A percentile compares a stretch with the other conserved stretches of the same genome.
These are phyloP conservation scores for Daktulosphaira vitifoliae DNA, from an alignment of 1,140 invertebrate genomes.

Conservation along the genomic window DNA sequence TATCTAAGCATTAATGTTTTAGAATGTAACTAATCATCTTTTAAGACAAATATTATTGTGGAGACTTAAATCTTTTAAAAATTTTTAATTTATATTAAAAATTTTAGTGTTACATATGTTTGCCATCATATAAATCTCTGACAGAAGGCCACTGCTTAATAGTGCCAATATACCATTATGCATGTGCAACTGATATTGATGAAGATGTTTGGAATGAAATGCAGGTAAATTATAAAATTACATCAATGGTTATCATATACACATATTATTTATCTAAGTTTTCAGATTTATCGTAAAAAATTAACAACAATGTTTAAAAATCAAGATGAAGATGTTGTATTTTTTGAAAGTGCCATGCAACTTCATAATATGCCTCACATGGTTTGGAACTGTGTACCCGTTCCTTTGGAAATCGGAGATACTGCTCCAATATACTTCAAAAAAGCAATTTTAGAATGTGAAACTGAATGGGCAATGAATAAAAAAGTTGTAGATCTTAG, in stretches of 20 bases:
- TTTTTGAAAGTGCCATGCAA: slow-evolving; percentile 78
- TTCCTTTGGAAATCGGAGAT: slow-evolving; percentile 70
- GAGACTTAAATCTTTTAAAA: neutral
- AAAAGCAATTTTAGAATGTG: slow-evolving; percentile 91
- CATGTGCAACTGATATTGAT: slow-evolving; percentile 70
- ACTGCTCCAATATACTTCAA: slow-evolving; percentile 88
- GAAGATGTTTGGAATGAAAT: slow-evolving; percentile 91
- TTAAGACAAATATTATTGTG: neutral
- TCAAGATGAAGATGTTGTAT: slow-evolving; percentile 70
- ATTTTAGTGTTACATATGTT: slow-evolving; percentile 55
- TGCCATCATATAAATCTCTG: slow-evolving; percentile 70
- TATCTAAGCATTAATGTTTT: no score
- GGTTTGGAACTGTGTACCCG: slow-evolving; percentile 77
- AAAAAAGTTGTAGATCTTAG: slow-evolving; percentile 86
- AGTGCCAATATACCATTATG: slow-evolving; percentile 69
- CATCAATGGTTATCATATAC: slow-evolving; percentile 22
- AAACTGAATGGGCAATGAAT: slow-evolving; percentile 89
- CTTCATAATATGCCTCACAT: slow-evolving; percentile 74
- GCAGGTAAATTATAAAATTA: slow-evolving; percentile 48
- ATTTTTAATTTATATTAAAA: neutral
- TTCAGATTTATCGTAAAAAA: slow-evolving; percentile 59
- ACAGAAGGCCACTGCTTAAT: slow-evolving; percentile 83
- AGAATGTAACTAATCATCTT: no score
- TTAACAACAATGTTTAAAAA: slow-evolving; percentile 68
- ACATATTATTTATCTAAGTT: slow-evolving; percentile 34